Conservation (phyloP, 2,113 vertebrate genomes). For the Grus americana region DNA sequence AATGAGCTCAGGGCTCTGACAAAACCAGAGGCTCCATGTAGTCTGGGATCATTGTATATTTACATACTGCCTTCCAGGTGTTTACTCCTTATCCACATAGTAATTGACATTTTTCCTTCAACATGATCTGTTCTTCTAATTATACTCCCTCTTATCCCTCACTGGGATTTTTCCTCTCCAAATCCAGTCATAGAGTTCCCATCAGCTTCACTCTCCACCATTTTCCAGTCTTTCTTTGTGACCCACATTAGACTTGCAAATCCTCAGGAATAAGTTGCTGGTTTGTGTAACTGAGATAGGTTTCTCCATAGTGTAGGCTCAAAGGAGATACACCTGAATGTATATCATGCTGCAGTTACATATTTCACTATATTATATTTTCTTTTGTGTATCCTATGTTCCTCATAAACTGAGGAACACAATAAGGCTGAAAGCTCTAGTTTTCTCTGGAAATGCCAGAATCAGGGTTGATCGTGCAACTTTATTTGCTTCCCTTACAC, state of each 20-base stretch:
- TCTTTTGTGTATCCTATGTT: not conserved
- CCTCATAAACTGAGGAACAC: not conserved
- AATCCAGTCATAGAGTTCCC: not conserved
- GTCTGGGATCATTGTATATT: constrained; percentile 33
- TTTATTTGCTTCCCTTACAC: not conserved
- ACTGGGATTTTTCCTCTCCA: not conserved
- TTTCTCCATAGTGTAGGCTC: not conserved
- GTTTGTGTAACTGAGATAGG: not conserved
- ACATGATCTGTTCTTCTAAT: not conserved
- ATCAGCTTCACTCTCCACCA: not conserved
- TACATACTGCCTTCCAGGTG: not conserved
- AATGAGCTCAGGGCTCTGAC: not conserved
- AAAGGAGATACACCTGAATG: not conserved
- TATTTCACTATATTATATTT: not conserved
- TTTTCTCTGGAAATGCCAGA: not conserved
- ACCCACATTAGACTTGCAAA: not conserved
- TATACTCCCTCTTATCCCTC: not conserved
- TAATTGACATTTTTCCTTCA: not conserved
- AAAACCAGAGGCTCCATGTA: constrained; percentile 7
- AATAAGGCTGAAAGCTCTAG: not conserved
- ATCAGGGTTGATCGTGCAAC: not conserved
- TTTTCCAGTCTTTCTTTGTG: not conserved
- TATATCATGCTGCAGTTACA: not conserved
- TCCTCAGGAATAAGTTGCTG: not conserved
- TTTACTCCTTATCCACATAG: not conserved